phyloP scores from a whole-genome alignment of 2,888 invertebrate genomes.

The Acanthosoma haemorrhoidale region DNA sequence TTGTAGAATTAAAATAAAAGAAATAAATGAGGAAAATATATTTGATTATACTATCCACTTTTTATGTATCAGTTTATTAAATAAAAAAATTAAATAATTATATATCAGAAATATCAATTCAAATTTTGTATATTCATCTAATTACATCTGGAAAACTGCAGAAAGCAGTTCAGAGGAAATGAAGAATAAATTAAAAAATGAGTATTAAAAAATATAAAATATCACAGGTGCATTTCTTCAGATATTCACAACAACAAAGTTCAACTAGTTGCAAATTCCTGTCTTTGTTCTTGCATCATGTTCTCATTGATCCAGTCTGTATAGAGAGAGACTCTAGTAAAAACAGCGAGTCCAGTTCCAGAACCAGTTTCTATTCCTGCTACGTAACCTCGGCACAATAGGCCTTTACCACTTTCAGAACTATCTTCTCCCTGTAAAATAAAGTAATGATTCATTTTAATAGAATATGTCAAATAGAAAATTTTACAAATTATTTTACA shows the following conservation, averaged over 20 bases:
- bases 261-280: constrained; percentile 23
- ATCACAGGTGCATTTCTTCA: constrained; percentile 1
- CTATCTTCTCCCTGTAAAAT: constrained; percentile 31
- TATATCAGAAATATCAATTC: no score
- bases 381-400: constrained; percentile 41
- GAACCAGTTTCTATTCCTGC: constrained; percentile 41
- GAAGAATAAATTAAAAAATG: no score
- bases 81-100: no score
- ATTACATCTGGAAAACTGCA: no score
- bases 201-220: not conserved
- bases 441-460: no score
- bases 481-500: not conserved
- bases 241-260: not conserved
- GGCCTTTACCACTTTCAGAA: constrained; percentile 37
- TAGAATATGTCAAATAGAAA: no score
- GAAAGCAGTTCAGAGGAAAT: no score
- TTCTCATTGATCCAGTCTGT: constrained; percentile 62
- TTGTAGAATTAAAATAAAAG: no score
- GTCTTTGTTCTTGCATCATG: constrained; percentile 38
- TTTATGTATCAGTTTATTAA: no score
- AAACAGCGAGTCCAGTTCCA: constrained; percentile 54
- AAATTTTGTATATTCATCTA: no score
- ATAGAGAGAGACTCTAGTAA: constrained; percentile 66
- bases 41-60: no score
- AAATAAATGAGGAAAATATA: no score